phyloP scores from a whole-genome alignment of 30 jellyfish, hydroid and myxozoan species.

The Pseudorhiza aurosa region DNA sequence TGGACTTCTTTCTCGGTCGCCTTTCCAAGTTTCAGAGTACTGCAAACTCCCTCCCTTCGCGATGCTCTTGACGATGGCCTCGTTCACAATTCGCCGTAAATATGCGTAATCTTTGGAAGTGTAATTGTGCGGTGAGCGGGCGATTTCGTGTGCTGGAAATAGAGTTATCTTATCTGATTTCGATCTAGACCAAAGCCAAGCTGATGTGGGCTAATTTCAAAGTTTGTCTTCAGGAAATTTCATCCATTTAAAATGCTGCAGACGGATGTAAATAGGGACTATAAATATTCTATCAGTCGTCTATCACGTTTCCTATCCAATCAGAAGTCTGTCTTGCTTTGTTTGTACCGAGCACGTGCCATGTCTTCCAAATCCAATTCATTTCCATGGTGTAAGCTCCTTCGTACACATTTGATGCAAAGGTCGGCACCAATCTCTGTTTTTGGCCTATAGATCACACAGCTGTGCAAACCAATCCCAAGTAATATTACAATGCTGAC shows the following conservation, averaged over 20 bases:
- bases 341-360: background rate
- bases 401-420: no score
- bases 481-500: no score
- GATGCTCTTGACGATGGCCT: no score
- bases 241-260: background rate
- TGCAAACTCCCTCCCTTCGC: no score
- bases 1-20: no score
- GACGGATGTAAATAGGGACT: background rate
- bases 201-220: background rate
- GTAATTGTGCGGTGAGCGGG: background rate
- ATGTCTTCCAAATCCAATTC: no score
- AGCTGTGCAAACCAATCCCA: no score
- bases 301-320: background rate
- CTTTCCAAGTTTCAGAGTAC: no score
- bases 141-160: background rate
- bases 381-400: no score
- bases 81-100: no score
- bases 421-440: no score
- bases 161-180: background rate
- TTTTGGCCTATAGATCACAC: no score
- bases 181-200: conserved; percentile 1
- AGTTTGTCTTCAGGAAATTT: background rate
- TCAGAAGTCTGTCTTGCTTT: background rate
- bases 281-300: background rate
- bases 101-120: background rate